A percentile compares a stretch with the other conserved stretches of the same genome.
Evolutionary conservation across 1,140 invertebrate genomes (phyloP).

Genomic region (Brachionus angularis): DNA sequence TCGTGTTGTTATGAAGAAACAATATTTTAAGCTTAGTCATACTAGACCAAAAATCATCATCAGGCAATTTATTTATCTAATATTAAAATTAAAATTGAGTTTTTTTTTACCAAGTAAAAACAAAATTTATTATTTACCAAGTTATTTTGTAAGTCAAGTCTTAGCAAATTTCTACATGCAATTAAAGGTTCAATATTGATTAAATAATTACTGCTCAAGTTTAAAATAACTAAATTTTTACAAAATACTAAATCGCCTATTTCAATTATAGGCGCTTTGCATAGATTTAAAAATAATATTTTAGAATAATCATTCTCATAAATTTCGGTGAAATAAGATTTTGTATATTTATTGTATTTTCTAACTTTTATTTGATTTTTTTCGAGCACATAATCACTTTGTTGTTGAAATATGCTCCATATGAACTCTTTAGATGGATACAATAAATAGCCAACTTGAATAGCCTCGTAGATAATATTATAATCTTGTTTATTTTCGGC

Average conservation of each 20-base stretch:
- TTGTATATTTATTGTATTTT: background rate
- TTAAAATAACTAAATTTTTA: slow-evolving; percentile 50
- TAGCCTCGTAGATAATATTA: background rate
- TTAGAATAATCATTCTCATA: slow-evolving; percentile 11
- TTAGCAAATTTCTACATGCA: slow-evolving; percentile 51
- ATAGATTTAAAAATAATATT: slow-evolving; percentile 19
- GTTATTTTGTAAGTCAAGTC: slow-evolving; percentile 55
- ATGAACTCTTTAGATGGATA: slow-evolving; percentile 22
- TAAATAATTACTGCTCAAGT: slow-evolving; percentile 54
- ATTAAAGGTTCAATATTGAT: slow-evolving; percentile 51
- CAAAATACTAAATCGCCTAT: slow-evolving; percentile 51
- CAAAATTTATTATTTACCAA: slow-evolving; percentile 50
- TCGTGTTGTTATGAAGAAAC: slow-evolving; percentile 56
- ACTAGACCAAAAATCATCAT: slow-evolving; percentile 51
- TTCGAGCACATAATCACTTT: slow-evolving; percentile 15
- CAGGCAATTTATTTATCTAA: slow-evolving; percentile 48
- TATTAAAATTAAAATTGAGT: background rate
- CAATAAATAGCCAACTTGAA: slow-evolving; percentile 34
- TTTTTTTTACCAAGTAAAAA: background rate
- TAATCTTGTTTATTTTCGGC: background rate
- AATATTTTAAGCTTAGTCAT: slow-evolving; percentile 51
- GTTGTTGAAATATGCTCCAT: slow-evolving; percentile 22
- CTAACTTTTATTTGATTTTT: background rate
- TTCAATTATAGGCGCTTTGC: slow-evolving; percentile 31
- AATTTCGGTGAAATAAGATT: background rate